phyloP scores from a whole-genome alignment of 2,113 vertebrate genomes.

The Podilymbus podiceps region DNA sequence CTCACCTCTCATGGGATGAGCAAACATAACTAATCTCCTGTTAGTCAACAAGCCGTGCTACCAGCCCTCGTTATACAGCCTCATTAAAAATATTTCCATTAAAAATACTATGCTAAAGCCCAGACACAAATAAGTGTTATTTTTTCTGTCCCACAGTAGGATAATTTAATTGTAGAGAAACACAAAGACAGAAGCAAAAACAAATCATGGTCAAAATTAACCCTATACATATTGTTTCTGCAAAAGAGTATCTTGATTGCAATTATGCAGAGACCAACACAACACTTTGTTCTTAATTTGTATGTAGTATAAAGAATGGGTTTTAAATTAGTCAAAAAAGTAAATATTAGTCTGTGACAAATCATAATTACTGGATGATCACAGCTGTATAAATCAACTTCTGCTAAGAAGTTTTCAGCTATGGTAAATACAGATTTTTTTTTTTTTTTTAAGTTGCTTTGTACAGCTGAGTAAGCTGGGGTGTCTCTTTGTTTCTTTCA shows the following conservation, averaged over 20 bases:
- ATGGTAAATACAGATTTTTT: background rate
- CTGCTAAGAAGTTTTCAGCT: background rate
- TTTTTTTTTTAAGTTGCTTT: background rate
- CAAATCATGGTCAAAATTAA: slow-evolving; percentile 10
- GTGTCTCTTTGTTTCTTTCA: background rate
- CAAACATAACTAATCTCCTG: background rate
- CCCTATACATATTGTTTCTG: background rate
- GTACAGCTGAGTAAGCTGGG: background rate
- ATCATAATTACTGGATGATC: background rate
- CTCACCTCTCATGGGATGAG: background rate
- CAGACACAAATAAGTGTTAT: background rate
- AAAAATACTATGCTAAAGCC: background rate
- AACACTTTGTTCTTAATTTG: background rate
- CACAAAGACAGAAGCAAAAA: background rate
- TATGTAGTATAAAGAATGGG: background rate
- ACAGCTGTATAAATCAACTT: background rate
- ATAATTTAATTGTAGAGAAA: background rate
- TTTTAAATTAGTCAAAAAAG: slow-evolving; percentile 20
- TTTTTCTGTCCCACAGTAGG: background rate
- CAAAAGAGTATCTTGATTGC: background rate
- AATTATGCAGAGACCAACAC: background rate
- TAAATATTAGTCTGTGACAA: slow-evolving; percentile 26
- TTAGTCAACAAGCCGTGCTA: background rate
- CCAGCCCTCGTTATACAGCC: background rate
- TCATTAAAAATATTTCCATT: background rate